A percentile compares a stretch with the other conserved stretches of the same genome.
These are phyloP conservation scores for Seira musarum DNA, from an alignment of 2,888 invertebrate species.

Conservation along the genomic window DNA sequence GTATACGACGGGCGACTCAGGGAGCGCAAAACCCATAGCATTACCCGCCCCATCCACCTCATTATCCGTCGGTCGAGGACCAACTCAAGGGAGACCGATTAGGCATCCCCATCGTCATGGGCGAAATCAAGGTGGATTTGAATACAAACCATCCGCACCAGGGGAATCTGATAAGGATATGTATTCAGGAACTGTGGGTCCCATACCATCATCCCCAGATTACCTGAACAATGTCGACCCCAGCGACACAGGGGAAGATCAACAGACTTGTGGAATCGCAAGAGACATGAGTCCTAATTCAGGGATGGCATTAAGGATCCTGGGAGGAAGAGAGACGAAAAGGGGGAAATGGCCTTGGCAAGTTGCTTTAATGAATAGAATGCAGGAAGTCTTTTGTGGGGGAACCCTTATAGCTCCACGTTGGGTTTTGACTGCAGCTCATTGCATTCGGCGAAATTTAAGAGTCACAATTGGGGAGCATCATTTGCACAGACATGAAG, in stretches of 20 bases:
- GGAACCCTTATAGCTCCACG: constrained; percentile 86
- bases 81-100: constrained; percentile 20
- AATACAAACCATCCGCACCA: constrained; percentile 16
- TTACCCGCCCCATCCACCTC: too few species aligned
- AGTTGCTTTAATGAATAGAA: constrained; percentile 89
- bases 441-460: constrained; percentile 82
- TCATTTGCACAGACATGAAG: constrained; percentile 82
- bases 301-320: constrained; percentile 78
- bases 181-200: constrained; percentile 45
- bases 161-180: constrained; percentile 34
- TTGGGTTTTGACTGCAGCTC: constrained; percentile 82
- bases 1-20: background rate
- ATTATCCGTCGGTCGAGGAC: constrained; percentile 11
- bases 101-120: constrained; percentile 41
- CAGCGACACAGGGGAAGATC: constrained; percentile 23
- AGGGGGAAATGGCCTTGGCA: constrained; percentile 93
- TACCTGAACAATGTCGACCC: constrained; percentile 29
- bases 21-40: background rate
- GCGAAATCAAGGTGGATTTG: constrained; percentile 22
- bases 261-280: constrained; percentile 67
- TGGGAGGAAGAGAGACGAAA: constrained; percentile 86
- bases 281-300: constrained; percentile 48
- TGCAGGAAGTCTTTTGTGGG: constrained; percentile 91
- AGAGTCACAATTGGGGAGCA: constrained; percentile 88
- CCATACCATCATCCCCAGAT: constrained; percentile 49